phyloP scores from a whole-genome alignment of 2,113 vertebrate genomes.

The Mobula hypostoma region DNA sequence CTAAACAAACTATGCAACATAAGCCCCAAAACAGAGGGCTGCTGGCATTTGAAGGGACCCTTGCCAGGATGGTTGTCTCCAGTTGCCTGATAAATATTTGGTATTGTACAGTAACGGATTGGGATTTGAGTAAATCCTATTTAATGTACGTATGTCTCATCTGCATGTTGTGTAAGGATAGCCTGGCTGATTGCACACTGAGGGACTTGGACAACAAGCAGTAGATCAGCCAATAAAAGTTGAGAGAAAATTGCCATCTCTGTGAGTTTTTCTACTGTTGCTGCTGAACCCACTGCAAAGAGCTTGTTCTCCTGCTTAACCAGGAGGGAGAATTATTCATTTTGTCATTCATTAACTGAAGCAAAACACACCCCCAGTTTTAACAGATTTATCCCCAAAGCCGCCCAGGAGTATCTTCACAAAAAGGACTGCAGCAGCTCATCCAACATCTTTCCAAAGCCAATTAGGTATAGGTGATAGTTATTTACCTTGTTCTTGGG shows the following conservation, averaged over 20 bases:
- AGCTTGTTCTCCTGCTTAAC: neutral
- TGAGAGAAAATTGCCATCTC: slow-evolving; percentile 27
- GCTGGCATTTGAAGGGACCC: neutral
- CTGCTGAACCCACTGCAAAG: neutral
- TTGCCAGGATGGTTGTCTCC: neutral
- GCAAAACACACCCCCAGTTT: neutral
- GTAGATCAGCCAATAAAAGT: slow-evolving; percentile 25
- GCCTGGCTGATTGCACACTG: slow-evolving; percentile 6
- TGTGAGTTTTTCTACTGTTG: slow-evolving; percentile 8
- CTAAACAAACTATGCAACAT: slow-evolving; percentile 30
- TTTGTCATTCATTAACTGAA: neutral
- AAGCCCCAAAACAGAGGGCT: no score
- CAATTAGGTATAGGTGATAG: no score
- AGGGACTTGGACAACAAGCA: slow-evolving; percentile 28
- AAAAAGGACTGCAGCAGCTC: no score
- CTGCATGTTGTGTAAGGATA: slow-evolving; percentile 30
- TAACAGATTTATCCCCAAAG: neutral
- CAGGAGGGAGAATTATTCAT: neutral
- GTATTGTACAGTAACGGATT: neutral
- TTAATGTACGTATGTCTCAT: slow-evolving; percentile 28
- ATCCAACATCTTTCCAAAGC: no score
- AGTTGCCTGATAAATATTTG: slow-evolving; percentile 28
- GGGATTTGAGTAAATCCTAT: neutral
- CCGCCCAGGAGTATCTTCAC: no score
- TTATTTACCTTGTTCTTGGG: no score